Evolutionary conservation across 2,888 invertebrate species (phyloP).

Genomic region (Eumacrocentrus americanus): DNA sequence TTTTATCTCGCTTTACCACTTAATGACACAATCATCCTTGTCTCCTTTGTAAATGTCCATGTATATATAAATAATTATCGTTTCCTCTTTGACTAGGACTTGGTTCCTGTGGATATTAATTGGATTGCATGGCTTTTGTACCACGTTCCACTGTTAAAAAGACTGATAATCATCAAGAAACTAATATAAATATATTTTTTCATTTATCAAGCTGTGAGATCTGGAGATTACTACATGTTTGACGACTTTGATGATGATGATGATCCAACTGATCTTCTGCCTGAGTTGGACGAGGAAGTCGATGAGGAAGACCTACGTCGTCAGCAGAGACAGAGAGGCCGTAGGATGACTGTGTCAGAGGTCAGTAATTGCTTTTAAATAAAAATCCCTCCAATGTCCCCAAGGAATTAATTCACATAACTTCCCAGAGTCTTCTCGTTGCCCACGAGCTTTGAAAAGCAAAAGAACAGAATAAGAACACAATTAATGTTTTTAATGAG

Average conservation of each 20-base stretch:
- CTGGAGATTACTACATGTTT: conserved; percentile 99
- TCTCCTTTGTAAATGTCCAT: conserved; percentile 28
- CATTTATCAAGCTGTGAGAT: conserved; percentile 81
- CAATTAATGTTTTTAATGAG: not conserved
- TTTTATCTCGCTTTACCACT: too few species aligned
- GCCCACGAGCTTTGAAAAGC: not conserved
- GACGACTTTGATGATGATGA: conserved; percentile 85
- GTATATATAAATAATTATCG: conserved; percentile 16
- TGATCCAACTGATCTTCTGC: conserved; percentile 68
- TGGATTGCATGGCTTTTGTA: conserved; percentile 34
- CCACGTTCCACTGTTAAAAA: conserved; percentile 2
- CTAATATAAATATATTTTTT: conserved; percentile 1
- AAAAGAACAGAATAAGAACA: not conserved
- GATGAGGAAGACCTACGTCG: conserved; percentile 61
- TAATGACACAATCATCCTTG: too few species aligned
- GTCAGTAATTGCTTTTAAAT: conserved; percentile 34
- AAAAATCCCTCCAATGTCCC: not conserved
- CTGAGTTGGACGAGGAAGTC: conserved; percentile 68
- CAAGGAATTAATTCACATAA: not conserved
- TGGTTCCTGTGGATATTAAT: not conserved
- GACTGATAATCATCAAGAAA: not conserved
- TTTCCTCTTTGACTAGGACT: conserved; percentile 3
- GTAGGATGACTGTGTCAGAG: conserved; percentile 63
- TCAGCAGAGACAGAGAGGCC: conserved; percentile 51
- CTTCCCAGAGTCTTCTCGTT: not conserved